Evolutionary conservation across 2,113 vertebrate genomes (phyloP).

Genomic region (Shinisaurus crocodilurus): DNA sequence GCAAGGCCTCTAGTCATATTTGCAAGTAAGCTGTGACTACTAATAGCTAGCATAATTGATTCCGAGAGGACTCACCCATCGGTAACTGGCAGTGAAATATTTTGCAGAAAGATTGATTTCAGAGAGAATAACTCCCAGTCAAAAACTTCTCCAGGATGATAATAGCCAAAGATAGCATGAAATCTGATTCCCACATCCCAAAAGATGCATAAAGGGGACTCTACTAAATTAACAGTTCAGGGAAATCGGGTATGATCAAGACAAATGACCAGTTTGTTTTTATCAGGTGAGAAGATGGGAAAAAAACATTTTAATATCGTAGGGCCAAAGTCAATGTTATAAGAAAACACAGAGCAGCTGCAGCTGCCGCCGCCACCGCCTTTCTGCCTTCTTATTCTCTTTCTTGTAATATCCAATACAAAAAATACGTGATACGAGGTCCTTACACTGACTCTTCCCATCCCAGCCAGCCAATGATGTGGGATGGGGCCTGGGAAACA

Average conservation of each 20-base stretch:
- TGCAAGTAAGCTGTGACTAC: slow-evolving; percentile 28
- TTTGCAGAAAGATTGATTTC: slow-evolving; percentile 38
- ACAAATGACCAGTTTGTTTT: background rate
- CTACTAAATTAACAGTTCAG: slow-evolving; percentile 3
- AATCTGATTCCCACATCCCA: background rate
- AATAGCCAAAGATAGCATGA: slow-evolving; percentile 12
- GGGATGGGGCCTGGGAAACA: background rate
- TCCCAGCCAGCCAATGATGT: background rate
- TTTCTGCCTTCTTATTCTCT: background rate
- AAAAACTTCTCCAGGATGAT: slow-evolving; percentile 10
- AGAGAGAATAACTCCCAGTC: slow-evolving; percentile 18
- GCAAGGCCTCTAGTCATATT: slow-evolving; percentile 32
- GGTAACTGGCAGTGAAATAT: slow-evolving; percentile 3
- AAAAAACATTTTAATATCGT: background rate
- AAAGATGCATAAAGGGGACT: background rate
- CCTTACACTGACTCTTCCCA: background rate
- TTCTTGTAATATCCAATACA: background rate
- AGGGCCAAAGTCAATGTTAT: background rate
- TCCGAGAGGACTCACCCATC: background rate
- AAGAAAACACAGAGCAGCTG: background rate
- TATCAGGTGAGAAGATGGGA: background rate
- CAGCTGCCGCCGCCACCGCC: background rate
- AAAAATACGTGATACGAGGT: background rate
- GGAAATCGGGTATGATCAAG: background rate
- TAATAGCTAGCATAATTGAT: slow-evolving; percentile 7